Evolutionary conservation across 2,888 invertebrate species (phyloP).

Genomic region (Tenthredo mesomela): DNA sequence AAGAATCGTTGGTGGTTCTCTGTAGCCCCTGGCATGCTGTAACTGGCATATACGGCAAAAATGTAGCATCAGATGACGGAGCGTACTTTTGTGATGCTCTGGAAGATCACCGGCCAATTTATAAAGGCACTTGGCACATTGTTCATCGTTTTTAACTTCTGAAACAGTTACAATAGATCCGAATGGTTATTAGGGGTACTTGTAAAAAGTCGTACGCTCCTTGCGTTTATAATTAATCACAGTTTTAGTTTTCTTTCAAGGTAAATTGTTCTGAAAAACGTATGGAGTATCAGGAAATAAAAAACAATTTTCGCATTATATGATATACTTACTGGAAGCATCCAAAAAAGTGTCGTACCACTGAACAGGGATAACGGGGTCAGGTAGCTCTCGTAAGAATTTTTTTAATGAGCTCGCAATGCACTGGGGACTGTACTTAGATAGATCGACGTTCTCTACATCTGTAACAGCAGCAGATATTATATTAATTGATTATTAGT

Average conservation of each 20-base stretch:
- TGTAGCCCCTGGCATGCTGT: conserved; percentile 83
- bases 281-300: not conserved
- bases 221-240: not conserved
- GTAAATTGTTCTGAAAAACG: not conserved
- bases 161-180: conserved; percentile 53
- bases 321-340: conserved; percentile 77
- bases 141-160: conserved; percentile 80
- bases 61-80: conserved; percentile 85
- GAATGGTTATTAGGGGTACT: not conserved
- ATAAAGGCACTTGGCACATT: conserved; percentile 79
- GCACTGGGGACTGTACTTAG: conserved; percentile 79
- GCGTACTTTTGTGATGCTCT: conserved; percentile 82
- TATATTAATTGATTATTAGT: conserved; percentile 9
- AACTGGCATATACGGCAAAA: conserved; percentile 86
- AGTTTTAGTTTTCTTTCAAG: not conserved
- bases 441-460: conserved; percentile 77
- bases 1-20: conserved; percentile 84
- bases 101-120: conserved; percentile 83
- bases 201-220: not conserved
- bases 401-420: conserved; percentile 85
- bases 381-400: conserved; percentile 86
- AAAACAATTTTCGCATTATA: not conserved
- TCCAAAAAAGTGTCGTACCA: conserved; percentile 87
- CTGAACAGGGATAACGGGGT: conserved; percentile 87
- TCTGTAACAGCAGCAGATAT: conserved; percentile 67